Conservation (phyloP, 1,140 invertebrate species). For the Whitmania pigra region DNA sequence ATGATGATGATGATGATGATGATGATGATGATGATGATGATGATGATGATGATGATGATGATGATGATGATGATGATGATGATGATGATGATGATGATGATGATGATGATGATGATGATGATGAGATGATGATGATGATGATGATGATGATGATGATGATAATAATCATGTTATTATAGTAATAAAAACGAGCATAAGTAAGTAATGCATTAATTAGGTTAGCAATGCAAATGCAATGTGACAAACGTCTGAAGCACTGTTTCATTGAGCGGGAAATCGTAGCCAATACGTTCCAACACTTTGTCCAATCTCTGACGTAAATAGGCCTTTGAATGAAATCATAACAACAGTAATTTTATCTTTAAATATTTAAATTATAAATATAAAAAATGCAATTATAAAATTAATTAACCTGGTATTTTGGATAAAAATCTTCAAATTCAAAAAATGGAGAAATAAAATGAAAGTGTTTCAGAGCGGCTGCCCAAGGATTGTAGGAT, state of each 20-base stretch:
- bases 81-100: no score
- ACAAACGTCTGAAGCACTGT: constrained; percentile 3
- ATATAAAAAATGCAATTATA: not conserved
- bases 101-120: no score
- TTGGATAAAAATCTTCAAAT: not conserved
- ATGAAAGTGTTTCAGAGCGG: constrained; percentile 13
- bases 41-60: no score
- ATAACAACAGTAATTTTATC: not conserved
- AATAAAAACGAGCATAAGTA: not conserved
- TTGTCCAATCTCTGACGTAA: not conserved
- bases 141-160: no score
- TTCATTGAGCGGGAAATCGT: not conserved
- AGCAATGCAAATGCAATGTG: no score
- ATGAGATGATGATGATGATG: no score
- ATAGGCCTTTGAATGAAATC: not conserved
- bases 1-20: no score
- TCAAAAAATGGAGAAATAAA: constrained; percentile 1
- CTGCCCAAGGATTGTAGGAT: constrained; percentile 1
- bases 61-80: no score
- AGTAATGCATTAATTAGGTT: no score
- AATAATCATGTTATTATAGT: not conserved
- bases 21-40: no score
- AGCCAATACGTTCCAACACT: not conserved
- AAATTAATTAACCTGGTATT: not conserved
- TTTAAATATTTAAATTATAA: not conserved